Conservation (phyloP, 2,888 invertebrate species). For the Tiliacea aurago region DNA sequence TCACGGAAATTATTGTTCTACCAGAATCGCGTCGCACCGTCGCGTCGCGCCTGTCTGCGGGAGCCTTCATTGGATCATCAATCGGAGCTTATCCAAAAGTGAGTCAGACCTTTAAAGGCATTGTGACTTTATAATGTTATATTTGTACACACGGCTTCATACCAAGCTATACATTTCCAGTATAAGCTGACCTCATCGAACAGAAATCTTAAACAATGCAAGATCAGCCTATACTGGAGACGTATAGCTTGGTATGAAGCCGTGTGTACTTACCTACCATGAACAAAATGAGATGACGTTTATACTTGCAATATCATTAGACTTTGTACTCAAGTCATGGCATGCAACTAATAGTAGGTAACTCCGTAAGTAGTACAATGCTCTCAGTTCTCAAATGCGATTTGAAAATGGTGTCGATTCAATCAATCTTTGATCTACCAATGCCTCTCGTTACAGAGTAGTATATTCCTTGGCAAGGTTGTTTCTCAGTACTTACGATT, state of each 20-base stretch:
- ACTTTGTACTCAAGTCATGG: conserved; percentile 8
- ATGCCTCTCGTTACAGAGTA: background rate
- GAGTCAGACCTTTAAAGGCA: background rate
- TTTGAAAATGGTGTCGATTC: conserved; percentile 27
- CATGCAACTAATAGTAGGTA: background rate
- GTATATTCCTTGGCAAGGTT: background rate
- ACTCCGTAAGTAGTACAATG: background rate
- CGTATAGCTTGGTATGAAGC: too few relatives aligned
- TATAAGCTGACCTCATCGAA: too few relatives aligned
- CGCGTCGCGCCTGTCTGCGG: too few relatives aligned
- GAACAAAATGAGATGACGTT: conserved; percentile 2
- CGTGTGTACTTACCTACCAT: background rate
- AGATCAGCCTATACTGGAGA: too few relatives aligned
- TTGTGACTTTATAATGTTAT: background rate
- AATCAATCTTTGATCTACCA: conserved; percentile 14
- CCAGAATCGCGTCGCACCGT: background rate
- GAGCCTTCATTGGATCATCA: background rate
- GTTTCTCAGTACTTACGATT: background rate
- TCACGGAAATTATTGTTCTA: background rate
- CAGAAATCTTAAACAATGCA: too few relatives aligned
- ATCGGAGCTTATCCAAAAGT: background rate
- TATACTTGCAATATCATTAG: background rate
- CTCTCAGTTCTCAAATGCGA: background rate
- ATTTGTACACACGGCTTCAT: too few relatives aligned
- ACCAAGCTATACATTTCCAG: too few relatives aligned